Evolutionary conservation across 2,888 invertebrate genomes (phyloP), one percentile per base, ranked within the genome.

Genomic region (Cotesia congregata): DNA sequence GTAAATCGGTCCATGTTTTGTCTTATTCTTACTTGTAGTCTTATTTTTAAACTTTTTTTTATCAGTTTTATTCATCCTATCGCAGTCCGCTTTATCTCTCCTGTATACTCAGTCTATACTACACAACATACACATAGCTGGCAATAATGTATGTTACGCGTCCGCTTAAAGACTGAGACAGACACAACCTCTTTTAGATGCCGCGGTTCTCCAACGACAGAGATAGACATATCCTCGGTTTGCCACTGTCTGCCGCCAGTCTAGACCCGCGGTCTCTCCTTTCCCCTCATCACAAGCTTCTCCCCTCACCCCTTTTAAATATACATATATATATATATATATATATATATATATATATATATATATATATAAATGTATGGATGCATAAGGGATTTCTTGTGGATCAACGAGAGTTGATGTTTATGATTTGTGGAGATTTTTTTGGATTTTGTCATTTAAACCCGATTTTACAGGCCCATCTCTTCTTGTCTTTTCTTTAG

Each of bases 231-330:
- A 30, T 85, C 84, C 84, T 87, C 83, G 85, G 86, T 86, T 87
- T 86, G 85, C 85, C 83, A 84, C 83, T 68, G 87, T 86, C 85
- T 87, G 86, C 86, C 84, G 82, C 83, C 85, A 84, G 86, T 87
- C 86, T 87, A 87, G 86, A 87, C 86, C 82, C 86, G 50, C 67
- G 41, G 50, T 41, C 65, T 41, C 39, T 72, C 17, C 17, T 50
- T 59, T 73, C 38, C 17, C 17, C 64, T 65, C n/a, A 71, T 76
- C 75, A 72, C 65, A 60, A 69, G 40, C 64, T 70, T 61, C 65
- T 71, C 65, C 20, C 39, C 61, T 9, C 67, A 41, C 41, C 50
- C 60, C 62, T 71, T 41, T 30, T 30, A 30, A 30, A 30, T 30
- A 30, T 30, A 30, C 3, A 30, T 30, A 61, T 5, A 38, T 39